Percentiles rank a stretch among this genome's conserved stretches.
phyloP scores from a whole-genome alignment of 2,113 vertebrate genomes.

The Syngnathus scovelli region DNA sequence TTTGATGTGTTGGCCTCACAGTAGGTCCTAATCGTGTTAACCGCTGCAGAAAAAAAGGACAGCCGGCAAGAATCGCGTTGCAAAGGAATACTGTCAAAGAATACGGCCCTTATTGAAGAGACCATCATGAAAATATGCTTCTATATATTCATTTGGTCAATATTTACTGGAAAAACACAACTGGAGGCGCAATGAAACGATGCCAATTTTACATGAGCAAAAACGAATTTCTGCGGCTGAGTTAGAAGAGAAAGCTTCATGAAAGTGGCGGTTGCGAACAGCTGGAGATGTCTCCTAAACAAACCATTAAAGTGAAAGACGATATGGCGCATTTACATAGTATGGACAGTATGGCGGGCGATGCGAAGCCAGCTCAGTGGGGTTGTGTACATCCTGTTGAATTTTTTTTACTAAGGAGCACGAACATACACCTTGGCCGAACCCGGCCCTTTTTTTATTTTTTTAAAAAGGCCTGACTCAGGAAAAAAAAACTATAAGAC shows the following conservation, averaged over 20 bases:
- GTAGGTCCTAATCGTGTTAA: constrained; percentile 52
- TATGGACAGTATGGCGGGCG: not conserved
- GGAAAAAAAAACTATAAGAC: too few relatives aligned
- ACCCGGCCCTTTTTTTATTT: too few relatives aligned
- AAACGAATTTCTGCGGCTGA: not conserved
- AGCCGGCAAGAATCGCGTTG: not conserved
- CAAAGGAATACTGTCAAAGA: constrained; percentile 23
- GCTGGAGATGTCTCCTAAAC: constrained; percentile 25
- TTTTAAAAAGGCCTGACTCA: too few relatives aligned
- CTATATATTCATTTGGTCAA: constrained; percentile 19
- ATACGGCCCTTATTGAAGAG: not conserved
- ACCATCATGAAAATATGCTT: not conserved
- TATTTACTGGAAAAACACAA: constrained; percentile 3
- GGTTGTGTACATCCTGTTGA: not conserved
- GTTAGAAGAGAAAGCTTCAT: constrained; percentile 17
- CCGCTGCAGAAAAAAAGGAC: constrained; percentile 13
- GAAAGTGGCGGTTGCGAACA: constrained; percentile 29
- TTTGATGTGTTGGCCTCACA: constrained; percentile 38
- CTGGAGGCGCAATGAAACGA: constrained; percentile 3
- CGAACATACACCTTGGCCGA: too few relatives aligned
- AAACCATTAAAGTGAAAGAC: constrained; percentile 37
- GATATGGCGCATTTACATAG: not conserved
- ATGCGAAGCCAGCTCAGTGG: not conserved
- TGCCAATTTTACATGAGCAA: constrained; percentile 8
- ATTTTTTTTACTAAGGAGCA: not conserved